phyloP scores from a whole-genome alignment of 2,113 vertebrate species.

The Pseudorhombus dupliciocellatus region DNA sequence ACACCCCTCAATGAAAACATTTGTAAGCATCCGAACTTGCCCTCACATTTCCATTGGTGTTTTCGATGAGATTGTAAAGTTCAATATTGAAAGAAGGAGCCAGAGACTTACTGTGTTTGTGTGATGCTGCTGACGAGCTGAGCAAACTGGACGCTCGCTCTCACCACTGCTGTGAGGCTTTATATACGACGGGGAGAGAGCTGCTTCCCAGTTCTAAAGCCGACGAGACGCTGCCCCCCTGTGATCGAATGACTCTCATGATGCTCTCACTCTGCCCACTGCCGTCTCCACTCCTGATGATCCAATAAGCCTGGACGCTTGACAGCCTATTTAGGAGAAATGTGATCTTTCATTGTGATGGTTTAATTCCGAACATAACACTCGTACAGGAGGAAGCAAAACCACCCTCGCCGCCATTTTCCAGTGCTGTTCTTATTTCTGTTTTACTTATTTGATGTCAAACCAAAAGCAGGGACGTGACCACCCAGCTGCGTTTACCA shows the following conservation, averaged over 20 bases:
- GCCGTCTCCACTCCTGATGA: not conserved
- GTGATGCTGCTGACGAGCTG: conserved; percentile 36
- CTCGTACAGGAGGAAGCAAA: not conserved
- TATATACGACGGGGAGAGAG: conserved; percentile 61
- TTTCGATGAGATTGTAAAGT: not conserved
- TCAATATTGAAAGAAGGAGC: not conserved
- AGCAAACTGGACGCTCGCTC: conserved; percentile 34
- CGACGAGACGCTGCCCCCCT: conserved; percentile 63
- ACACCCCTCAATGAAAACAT: not conserved
- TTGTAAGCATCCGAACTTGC: not conserved
- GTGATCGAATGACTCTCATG: conserved; percentile 46
- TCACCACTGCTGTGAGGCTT: conserved; percentile 36
- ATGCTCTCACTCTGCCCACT: conserved; percentile 26
- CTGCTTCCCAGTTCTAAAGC: conserved; percentile 45
- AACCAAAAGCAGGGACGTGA: conserved; percentile 15
- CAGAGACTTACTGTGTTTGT: conserved; percentile 57
- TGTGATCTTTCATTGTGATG: not conserved
- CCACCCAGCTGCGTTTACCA: conserved; percentile 4
- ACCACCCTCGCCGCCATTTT: not conserved
- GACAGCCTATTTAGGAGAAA: not conserved
- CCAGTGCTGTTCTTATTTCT: not conserved
- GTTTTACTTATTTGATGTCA: not conserved
- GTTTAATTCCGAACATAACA: not conserved
- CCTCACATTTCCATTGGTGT: not conserved
- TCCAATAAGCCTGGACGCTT: conserved; percentile 9